Evolutionary conservation across 2,888 invertebrate genomes (phyloP), one percentile per base, ranked within the genome.

Genomic region (Pogonocherus hispidulus): DNA sequence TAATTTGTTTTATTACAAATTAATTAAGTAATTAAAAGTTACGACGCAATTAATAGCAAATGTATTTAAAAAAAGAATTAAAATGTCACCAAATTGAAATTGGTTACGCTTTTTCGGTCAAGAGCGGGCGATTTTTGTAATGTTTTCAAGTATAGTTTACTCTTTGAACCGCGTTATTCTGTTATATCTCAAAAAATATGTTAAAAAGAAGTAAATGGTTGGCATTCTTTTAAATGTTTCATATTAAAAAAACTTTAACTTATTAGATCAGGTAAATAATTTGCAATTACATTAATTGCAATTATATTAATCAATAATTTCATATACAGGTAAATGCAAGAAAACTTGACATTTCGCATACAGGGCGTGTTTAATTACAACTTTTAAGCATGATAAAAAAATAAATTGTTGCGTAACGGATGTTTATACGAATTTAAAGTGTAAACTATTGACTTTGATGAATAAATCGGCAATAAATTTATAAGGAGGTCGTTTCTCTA

Each of bases 401-500:
- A 16, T 41, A 11, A 37, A n/a, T n/a, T 5, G 16, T 14, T 0
- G 1, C n/a, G 41, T 14, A n/a, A n/a, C 11, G 41, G 41, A n/a
- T 14, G 14, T 14, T 41, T 41, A 41, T 14, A 14, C 14, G n/a
- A n/a, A 41, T 41, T 32, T 41, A 41, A 41, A 41, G 14, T 41
- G 41, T 41, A 41, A 41, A 41, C 41, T 14, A 16, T 14, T n/a
- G 41, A 41, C n/a, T 41, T 41, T n/a, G 14, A 41, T 41, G 41
- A n/a, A 41, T 41, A 41, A 41, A 41, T 14, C 41, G 14, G 41
- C 41, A 14, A 41, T 41, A 41, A 41, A 41, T 41, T 4, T 41
- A 14, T 14, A 41, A 41, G 41, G 41, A 41, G 41, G 41, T 41
- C 41, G 41, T 41, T 41, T n/a, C n/a, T n/a, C 41, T 41, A 41